Conservation (phyloP, 2,113 vertebrate genomes). For the Clarias macrocephalus region DNA sequence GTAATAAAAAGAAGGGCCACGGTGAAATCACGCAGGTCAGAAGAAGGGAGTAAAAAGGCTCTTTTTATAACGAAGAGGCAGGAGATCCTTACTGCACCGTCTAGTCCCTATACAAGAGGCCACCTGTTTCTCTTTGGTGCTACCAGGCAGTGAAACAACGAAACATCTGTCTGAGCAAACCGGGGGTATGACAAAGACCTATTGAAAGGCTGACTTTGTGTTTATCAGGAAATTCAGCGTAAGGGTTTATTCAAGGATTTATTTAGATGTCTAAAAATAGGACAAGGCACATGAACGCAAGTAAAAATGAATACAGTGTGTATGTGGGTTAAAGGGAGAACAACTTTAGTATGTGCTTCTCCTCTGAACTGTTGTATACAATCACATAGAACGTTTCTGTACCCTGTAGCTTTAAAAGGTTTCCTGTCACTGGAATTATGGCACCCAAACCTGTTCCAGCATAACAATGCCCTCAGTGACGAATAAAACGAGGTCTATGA, state of each 20-base stretch:
- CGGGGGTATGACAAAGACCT: conserved; percentile 4
- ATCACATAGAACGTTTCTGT: background rate
- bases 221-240: background rate
- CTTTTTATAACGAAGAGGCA: conserved; percentile 16
- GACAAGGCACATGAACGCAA: background rate
- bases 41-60: conserved; percentile 25
- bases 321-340: background rate
- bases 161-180: conserved; percentile 17
- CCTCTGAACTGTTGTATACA: background rate
- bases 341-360: background rate
- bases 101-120: conserved; percentile 6
- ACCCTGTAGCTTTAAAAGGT: background rate
- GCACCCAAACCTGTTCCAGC: background rate
- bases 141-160: background rate
- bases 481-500: background rate
- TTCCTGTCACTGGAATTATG: background rate
- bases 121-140: conserved; percentile 26
- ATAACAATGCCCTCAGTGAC: background rate
- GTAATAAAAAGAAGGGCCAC: conserved; percentile 14
- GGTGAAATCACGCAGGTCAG: background rate
- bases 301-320: background rate
- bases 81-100: background rate
- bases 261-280: background rate
- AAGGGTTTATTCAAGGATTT: background rate
- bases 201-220: background rate